Conservation (phyloP, 2,113 vertebrate species). For the Sapayoa aenigma region DNA sequence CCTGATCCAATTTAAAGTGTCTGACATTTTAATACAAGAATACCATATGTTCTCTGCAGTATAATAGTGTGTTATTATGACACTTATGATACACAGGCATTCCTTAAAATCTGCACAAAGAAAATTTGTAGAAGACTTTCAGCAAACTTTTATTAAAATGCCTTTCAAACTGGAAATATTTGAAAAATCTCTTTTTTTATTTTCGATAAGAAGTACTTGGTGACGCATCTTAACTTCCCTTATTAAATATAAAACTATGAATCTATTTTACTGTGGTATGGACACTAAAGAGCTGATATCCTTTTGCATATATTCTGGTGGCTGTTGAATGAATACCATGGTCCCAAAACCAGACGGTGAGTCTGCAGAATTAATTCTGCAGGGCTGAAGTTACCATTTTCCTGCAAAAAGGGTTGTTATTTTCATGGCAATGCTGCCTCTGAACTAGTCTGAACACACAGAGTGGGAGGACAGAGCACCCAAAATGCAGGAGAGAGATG, state of each 20-base stretch:
- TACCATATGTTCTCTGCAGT: not conserved
- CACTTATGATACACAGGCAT: not conserved
- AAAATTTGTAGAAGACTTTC: not conserved
- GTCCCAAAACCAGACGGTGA: not conserved
- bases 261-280: not conserved
- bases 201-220: not conserved
- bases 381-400: not conserved
- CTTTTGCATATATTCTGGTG: not conserved
- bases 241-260: not conserved
- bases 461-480: rapidly evolving
- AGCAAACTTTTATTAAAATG: not conserved
- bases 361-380: not conserved
- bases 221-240: not conserved
- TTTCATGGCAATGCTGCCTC: not conserved
- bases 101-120: not conserved
- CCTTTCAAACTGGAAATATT: not conserved
- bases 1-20: not conserved
- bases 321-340: not conserved
- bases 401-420: not conserved
- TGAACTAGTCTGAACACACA: not conserved
- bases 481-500: not conserved
- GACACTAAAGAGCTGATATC: not conserved
- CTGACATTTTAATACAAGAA: not conserved
- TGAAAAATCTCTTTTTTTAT: not conserved
- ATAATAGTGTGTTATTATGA: not conserved